Evolutionary conservation across 1,140 invertebrate species (phyloP), one percentile per base, ranked within the genome.

Genomic region (Lepidostoma basale): DNA sequence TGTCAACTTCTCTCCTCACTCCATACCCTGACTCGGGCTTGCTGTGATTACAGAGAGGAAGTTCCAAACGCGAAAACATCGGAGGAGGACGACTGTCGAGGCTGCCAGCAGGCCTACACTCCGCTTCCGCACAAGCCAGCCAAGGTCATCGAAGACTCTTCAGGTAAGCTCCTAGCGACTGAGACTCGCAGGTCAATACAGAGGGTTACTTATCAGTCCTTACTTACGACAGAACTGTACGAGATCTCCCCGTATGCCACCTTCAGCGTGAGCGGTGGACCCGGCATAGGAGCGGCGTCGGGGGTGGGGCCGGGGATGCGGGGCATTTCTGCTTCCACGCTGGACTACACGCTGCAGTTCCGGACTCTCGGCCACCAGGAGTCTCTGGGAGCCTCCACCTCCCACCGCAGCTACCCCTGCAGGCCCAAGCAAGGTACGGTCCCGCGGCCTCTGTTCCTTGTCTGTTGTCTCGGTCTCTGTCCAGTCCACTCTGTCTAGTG

Each of bases 211-310:
- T 6, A 62, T 66, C 20, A 10, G 12, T 25, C 9, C 12, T 9
- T 26, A 2, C 5, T 62, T 67, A 1, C 75, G n/a, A n/a, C n/a
- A 86, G 88, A 89, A 81, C 87, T 87, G 84, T 90, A 90, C 74
- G 89, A 91, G 76, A 90, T 91, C 65, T 89, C 88, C 74, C 89
- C 89, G 0, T 91, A 91, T 77, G 89, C 89, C 12, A 91, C 89
- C 36, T 91, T 90, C 77, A 90, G 87, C 70, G 86, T 90, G 80
- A 85, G 36, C 72, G 79, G 23, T 74, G 78, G 49, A 73, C 72
- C 62, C 68, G 72, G 49, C 89, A 79, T 85, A 25, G 72, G 9
- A 72, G 84, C 68, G 79, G 79, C 85, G 33, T 70, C 74, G 77
- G 45, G 72, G 73, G 67, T 66, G 74, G 20, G 30, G 62, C 40